Base-by-base conservation (phyloP, 2,113 vertebrate species). In the Numenius arquata region DNA sequence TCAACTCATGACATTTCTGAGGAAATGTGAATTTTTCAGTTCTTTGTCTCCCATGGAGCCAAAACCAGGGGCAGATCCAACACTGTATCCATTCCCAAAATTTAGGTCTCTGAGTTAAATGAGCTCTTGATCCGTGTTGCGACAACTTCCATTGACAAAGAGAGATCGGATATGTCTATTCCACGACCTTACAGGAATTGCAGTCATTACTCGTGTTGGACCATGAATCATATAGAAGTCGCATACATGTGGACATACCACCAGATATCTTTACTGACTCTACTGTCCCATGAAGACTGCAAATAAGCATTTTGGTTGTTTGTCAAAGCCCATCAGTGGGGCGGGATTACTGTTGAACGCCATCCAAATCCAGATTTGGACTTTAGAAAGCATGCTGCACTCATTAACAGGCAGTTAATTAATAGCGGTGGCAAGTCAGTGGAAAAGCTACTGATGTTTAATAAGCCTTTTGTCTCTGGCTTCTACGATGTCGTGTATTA, bases 101-200 rank as follows among this genome's bases (percentile, higher is more conserved):
- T 47, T 40, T 61, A 89, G 13, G 6, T n/a, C 7, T 81, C 50
- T 0, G 1, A 47, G 36, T 80, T 72, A 75, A 38, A 62, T 19
- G 70, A 75, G 41, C 17, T 90, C 40, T 74, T 43, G 52, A 43
- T 75, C 45, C 34, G 3, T 41, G 10, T 65, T 89, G 36, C 0
- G 0, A 40, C 53, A 65, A 20, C 36, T 73, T 86, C 41, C 55
- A 55, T 1, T 26, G 47, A 71, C 26, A 15, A 30, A 63, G 32
- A 16, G 1, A 0, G 0, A 40, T 26, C 0, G 0, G 58, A n/a
- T 59, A 36, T 7, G 8, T 36, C 65, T 88, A 40, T 34, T 48
- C 25, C 6, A 27, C 0, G 9, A 36, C 21, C 34, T 70, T 26
- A 45, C 17, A 78, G 40, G 41, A 15, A 48, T 3, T 56, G 13